Evolutionary conservation across 2,113 vertebrate species (phyloP), one percentile per base, ranked within the genome.

Genomic region (Elanoides forficatus): DNA sequence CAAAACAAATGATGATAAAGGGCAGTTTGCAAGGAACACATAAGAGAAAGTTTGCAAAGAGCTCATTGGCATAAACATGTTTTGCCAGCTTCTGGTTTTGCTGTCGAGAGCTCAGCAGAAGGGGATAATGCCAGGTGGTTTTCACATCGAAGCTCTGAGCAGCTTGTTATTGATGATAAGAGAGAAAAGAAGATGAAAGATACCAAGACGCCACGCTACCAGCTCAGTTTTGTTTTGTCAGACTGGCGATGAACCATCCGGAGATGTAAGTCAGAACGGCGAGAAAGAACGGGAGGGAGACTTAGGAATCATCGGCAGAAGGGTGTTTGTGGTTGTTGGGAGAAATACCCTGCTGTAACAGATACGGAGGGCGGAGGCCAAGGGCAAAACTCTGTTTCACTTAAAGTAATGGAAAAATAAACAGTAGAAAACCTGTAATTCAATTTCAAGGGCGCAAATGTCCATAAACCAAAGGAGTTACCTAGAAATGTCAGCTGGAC

Each of bases 221-320:
- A 88, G 78, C 90, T 96, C 84, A 68, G 66, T 91, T 96, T 79
- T 95, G 90, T 96, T 94, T 96, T 94, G 93, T 82, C 90, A 94
- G 74, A 65, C 81, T 82, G 81, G 70, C 12, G 9, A 0, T 93
- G 93, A 96, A 93, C 91, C 73, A 82, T 87, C 43, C 27, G 0
- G 58, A 95, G 89, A 21, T 75, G 56, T 36, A 96, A 93, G 73
- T 95, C 78, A 79, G 84, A 59, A 94, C 40, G 81, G 84, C 95
- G 95, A 89, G 93, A 91, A 97, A 81, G 63, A 90, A 97, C 36
- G 58, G 36, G 91, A 93, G 78, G 40, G 71, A 89, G 52, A 85
- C 91, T 34, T 14, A 53, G 70, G 84, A 96, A 62, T 96, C 91
- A 91, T 68, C 13, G 0, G 58, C 81, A 88, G 87, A 79, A 84